phyloP scores from a whole-genome alignment of 2,888 invertebrate species.

The Spialia ferax region DNA sequence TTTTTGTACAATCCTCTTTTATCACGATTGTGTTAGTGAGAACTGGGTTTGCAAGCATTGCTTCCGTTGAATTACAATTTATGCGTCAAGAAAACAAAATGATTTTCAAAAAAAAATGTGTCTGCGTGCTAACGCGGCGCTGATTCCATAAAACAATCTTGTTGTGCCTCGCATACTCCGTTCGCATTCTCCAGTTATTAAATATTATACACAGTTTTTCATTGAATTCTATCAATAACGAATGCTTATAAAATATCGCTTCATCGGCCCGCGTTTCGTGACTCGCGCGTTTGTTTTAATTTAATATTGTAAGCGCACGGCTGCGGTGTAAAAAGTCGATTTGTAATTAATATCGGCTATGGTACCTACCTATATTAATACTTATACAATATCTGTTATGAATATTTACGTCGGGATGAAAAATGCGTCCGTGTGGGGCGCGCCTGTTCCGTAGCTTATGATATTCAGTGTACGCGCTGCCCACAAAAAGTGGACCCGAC shows the following conservation, averaged over 20 bases:
- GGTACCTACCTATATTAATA: no score
- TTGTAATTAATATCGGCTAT: conserved; percentile 41
- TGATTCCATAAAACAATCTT: conserved; percentile 26
- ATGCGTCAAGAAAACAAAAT: conserved; percentile 29
- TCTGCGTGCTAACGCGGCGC: conserved; percentile 24
- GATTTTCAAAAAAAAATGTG: conserved; percentile 5
- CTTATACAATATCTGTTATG: conserved; percentile 39
- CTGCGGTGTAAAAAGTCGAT: conserved; percentile 28
- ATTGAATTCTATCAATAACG: conserved; percentile 34
- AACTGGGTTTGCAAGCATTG: conserved; percentile 24
- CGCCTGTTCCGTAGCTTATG: conserved; percentile 69
- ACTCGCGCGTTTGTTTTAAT: conserved; percentile 27
- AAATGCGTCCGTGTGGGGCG: conserved; percentile 68
- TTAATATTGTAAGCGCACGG: conserved; percentile 35
- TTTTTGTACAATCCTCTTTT: conserved; percentile 7
- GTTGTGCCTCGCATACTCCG: conserved; percentile 30
- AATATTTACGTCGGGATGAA: conserved; percentile 50
- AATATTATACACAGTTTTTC: conserved; percentile 36
- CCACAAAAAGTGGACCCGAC: conserved; percentile 72
- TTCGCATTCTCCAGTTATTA: conserved; percentile 35
- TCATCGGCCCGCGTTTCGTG: conserved; percentile 34
- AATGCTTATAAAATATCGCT: conserved; percentile 40
- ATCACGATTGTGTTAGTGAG: conserved; percentile 29
- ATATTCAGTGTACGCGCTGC: conserved; percentile 78
- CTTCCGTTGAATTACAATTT: conserved; percentile 33